A percentile compares a stretch with the other conserved stretches of the same genome.
Evolutionary conservation across 2,888 invertebrate genomes (phyloP).

Genomic region (Pristionchus mayeri): DNA sequence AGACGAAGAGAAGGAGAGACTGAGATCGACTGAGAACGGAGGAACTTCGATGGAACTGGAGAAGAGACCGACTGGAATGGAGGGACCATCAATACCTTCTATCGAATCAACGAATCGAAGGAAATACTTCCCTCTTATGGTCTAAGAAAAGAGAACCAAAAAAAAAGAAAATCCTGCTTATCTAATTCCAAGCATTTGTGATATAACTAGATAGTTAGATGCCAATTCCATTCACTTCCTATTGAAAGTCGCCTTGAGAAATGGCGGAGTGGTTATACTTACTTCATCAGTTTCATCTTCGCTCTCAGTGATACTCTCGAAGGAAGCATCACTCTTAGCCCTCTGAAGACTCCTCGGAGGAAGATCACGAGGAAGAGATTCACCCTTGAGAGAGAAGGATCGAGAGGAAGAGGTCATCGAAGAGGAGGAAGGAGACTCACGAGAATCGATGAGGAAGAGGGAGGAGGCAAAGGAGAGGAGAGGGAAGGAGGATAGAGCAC

Average conservation of each 20-base stretch:
- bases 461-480: not conserved
- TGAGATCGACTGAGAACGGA: slow-evolving; percentile 28
- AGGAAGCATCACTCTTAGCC: slow-evolving; percentile 42
- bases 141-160: not conserved
- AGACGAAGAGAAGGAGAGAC: slow-evolving; percentile 33
- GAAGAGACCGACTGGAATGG: not conserved
- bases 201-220: too few species aligned
- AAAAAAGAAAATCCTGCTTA: too few species aligned
- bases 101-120: not conserved
- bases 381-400: slow-evolving; percentile 1
- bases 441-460: slow-evolving; percentile 12
- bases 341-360: slow-evolving; percentile 19
- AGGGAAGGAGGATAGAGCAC: slow-evolving; percentile 4
- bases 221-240: too few species aligned
- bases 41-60: not conserved
- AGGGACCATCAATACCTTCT: too few species aligned
- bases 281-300: slow-evolving; percentile 47
- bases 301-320: slow-evolving; percentile 45
- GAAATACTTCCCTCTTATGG: not conserved
- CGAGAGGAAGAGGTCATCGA: not conserved
- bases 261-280: too few species aligned
- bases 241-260: too few species aligned
- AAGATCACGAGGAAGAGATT: slow-evolving; percentile 16
- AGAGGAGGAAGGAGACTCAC: not conserved
- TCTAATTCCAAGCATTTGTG: too few species aligned